Evolutionary conservation across 2,888 invertebrate species (phyloP).

Genomic region (Lasioglossum villosulum): DNA sequence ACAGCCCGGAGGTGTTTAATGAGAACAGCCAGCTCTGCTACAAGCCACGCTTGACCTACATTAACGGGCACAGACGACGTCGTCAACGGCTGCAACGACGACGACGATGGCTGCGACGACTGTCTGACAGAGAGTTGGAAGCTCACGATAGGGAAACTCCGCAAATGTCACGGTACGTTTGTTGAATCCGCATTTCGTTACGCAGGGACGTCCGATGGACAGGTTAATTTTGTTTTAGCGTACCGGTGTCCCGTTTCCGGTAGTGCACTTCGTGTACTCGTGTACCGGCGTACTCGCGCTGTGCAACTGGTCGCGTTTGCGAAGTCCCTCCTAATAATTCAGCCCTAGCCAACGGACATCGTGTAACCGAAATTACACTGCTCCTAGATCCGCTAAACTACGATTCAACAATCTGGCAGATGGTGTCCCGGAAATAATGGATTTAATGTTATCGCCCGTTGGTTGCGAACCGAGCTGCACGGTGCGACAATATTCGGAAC

Average conservation of each 20-base stretch:
- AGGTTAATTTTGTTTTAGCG: neutral
- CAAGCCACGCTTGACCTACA: slow-evolving; percentile 66
- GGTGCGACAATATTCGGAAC: no score
- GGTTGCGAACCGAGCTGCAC: neutral
- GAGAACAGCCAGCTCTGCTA: slow-evolving; percentile 65
- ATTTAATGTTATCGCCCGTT: neutral
- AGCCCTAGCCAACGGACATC: neutral
- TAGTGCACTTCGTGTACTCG: neutral
- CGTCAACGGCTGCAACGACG: slow-evolving; percentile 30
- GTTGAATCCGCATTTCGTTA: neutral
- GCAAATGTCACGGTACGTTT: neutral
- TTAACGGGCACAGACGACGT: slow-evolving; percentile 35
- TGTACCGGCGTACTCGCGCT: neutral
- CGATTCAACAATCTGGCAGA: slow-evolving; percentile 7
- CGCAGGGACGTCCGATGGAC: neutral
- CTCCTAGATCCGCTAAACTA: neutral
- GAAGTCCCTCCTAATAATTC: neutral
- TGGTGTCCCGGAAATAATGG: neutral
- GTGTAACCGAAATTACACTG: neutral
- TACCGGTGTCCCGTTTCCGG: neutral
- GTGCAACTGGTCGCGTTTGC: neutral
- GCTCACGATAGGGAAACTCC: slow-evolving; percentile 44
- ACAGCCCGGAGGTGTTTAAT: slow-evolving; percentile 74
- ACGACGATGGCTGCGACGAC: slow-evolving; percentile 32
- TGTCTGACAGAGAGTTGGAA: slow-evolving; percentile 40